Conservation (phyloP, 2,888 invertebrate species). For the Phyllotreta cruciferae region DNA sequence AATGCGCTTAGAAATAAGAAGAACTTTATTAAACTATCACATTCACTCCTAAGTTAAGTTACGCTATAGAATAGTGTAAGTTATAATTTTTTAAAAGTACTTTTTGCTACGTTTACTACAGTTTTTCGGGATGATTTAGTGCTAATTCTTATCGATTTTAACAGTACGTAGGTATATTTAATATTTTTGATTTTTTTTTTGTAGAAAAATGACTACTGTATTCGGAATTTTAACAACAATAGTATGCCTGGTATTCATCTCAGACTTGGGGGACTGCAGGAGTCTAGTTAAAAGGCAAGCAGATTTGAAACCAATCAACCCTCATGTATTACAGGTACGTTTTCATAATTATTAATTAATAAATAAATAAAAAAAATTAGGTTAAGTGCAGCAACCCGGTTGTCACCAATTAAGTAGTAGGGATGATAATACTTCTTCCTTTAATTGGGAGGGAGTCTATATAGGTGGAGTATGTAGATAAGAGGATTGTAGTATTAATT, state of each 20-base stretch:
- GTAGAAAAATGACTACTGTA: conserved; percentile 55
- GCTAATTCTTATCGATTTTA: background rate
- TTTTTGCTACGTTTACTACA: conserved; percentile 26
- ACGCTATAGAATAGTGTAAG: conserved; percentile 57
- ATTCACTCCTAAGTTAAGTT: conserved; percentile 58
- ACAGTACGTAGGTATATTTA: no score
- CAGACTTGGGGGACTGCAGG: conserved; percentile 49
- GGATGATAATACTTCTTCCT: background rate
- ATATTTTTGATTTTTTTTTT: conserved; percentile 39
- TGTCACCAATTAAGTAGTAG: background rate
- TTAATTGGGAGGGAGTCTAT: no score
- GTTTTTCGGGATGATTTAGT: conserved; percentile 13
- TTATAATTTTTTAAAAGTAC: conserved; percentile 44
- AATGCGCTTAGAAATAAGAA: conserved; percentile 61
- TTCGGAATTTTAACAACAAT: conserved; percentile 48
- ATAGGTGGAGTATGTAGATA: no score
- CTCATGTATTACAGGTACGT: conserved; percentile 33
- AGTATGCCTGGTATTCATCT: conserved; percentile 48
- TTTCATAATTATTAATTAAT: conserved; percentile 13
- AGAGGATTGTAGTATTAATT: no score
- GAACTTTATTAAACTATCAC: conserved; percentile 60
- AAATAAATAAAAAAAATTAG: conserved; percentile 5
- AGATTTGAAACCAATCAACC: conserved; percentile 28
- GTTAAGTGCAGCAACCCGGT: no score
- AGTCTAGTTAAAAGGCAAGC: conserved; percentile 53